Conservation (phyloP, 2,113 vertebrate species). For the Serinus canaria region DNA sequence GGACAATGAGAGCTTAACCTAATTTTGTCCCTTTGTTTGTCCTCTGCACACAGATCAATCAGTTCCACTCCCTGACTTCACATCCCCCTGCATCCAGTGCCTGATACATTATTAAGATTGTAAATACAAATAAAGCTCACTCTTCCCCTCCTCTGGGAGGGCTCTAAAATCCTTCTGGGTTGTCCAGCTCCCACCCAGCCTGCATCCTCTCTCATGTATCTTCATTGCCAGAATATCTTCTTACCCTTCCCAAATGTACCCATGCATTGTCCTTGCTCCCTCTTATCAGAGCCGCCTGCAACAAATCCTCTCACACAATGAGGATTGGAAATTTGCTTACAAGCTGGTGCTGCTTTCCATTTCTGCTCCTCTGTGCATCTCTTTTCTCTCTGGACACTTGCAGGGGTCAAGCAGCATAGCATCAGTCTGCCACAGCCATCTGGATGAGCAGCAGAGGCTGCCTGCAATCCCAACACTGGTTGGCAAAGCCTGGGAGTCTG, state of each 20-base stretch:
- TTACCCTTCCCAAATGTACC: background rate
- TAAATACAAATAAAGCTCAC: background rate
- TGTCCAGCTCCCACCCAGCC: background rate
- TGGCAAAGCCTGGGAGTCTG: background rate
- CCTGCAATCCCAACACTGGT: background rate
- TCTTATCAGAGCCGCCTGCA: background rate
- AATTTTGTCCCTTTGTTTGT: constrained; percentile 53
- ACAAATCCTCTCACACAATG: background rate
- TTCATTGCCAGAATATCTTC: background rate
- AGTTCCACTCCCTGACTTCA: background rate
- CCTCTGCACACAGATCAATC: constrained; percentile 9
- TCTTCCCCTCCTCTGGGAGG: background rate
- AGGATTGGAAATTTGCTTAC: background rate
- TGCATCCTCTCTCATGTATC: background rate
- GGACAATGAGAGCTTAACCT: constrained; percentile 53
- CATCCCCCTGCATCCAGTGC: background rate
- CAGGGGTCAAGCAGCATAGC: background rate
- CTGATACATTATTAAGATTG: background rate
- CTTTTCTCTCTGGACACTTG: background rate
- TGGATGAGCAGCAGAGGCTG: background rate
- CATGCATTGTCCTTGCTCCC: background rate
- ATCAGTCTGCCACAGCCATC: background rate
- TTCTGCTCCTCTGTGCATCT: background rate
- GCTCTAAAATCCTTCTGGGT: background rate
- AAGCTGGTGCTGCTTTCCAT: background rate